Percentiles rank a stretch among this genome's conserved stretches.
These are phyloP conservation scores for Anhinga rufa DNA, from an alignment of 2,113 vertebrate species.

Conservation along the genomic window DNA sequence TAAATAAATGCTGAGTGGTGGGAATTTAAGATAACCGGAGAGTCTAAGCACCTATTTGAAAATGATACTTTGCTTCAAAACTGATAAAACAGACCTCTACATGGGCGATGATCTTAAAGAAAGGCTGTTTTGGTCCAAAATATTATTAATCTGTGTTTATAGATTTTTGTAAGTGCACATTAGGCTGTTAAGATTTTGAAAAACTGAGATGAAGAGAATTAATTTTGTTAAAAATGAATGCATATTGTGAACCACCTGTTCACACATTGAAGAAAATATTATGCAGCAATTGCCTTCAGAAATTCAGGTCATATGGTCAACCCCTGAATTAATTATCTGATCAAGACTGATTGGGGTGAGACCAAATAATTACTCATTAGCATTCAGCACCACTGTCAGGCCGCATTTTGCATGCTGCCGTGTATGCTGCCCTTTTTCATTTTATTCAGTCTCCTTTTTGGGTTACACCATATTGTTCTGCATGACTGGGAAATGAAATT, in stretches of 20 bases:
- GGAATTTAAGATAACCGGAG: neutral
- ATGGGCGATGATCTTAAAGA: neutral
- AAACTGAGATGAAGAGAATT: constrained; percentile 8
- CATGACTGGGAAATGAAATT: constrained; percentile 56
- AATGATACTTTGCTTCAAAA: neutral
- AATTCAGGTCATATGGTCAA: constrained; percentile 17
- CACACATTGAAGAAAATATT: constrained; percentile 13
- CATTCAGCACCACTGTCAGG: neutral
- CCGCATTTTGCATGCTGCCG: constrained; percentile 15
- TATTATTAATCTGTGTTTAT: neutral
- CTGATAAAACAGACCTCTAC: neutral
- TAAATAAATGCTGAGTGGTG: neutral
- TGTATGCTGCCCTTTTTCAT: constrained; percentile 34
- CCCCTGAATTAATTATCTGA: constrained; percentile 34
- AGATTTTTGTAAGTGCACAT: neutral
- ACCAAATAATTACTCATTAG: constrained; percentile 17
- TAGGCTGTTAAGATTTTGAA: constrained; percentile 22
- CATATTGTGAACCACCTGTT: constrained; percentile 47
- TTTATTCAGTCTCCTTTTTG: constrained; percentile 18
- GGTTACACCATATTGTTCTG: constrained; percentile 38
- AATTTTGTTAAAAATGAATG: constrained; percentile 14
- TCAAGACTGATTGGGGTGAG: constrained; percentile 53
- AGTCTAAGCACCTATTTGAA: neutral
- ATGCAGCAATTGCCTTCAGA: neutral
- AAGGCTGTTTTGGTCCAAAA: neutral